A percentile compares a stretch with the other conserved stretches of the same genome.
These are phyloP conservation scores for Rattus norvegicus DNA, from an alignment of 2,113 vertebrate genomes.

Conservation along the genomic window GRCr8 NC_086033.1:62660001-62660500, in stretches of 20 bases:
- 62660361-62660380: neutral
- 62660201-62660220: conserved; percentile 70
- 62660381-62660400: neutral
- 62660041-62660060: neutral
- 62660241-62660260: conserved; percentile 53
- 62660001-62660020: neutral
- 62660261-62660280: conserved; percentile 67
- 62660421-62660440: no score
- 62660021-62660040: neutral
- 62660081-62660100: neutral
- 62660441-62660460: no score
- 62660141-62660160: conserved; percentile 63
- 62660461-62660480: neutral
- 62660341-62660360: neutral
- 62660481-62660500: neutral
- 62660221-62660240: conserved; percentile 34
- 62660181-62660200: conserved; percentile 72
- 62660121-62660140: conserved; percentile 64
- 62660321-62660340: conserved; percentile 20
- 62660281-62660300: conserved; percentile 58
- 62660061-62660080: neutral
- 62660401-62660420: no score
- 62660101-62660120: neutral
- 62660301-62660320: conserved; percentile 54
- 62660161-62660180: conserved; percentile 66